Conservation (phyloP, 2,888 invertebrate genomes). For the Himalopsyche kuldschensis region DNA sequence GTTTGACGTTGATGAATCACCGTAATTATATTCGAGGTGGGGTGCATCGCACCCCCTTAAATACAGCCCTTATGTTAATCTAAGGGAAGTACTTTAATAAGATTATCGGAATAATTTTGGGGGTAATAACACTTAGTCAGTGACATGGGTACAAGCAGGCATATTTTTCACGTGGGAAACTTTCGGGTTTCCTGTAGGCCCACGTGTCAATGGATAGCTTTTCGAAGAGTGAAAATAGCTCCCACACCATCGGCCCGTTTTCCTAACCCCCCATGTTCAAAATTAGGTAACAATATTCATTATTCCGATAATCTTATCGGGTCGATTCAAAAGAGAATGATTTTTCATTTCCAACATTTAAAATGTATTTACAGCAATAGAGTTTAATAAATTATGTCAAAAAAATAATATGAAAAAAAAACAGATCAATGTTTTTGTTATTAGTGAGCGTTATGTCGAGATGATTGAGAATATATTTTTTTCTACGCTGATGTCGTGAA, state of each 20-base stretch:
- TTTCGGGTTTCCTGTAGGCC: neutral
- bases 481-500: too few relatives aligned
- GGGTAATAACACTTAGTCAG: constrained; percentile 11
- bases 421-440: too few relatives aligned
- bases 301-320: too few relatives aligned
- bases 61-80: constrained; percentile 25
- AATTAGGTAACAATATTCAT: too few relatives aligned
- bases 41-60: constrained; percentile 5
- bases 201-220: neutral
- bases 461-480: too few relatives aligned
- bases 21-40: constrained; percentile 25
- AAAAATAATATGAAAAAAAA: too few relatives aligned
- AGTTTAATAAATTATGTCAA: too few relatives aligned
- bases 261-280: too few relatives aligned
- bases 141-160: neutral
- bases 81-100: constrained; percentile 8
- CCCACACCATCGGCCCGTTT: neutral
- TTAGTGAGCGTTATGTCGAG: too few relatives aligned
- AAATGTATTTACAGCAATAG: too few relatives aligned
- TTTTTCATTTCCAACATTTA: too few relatives aligned
- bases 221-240: neutral
- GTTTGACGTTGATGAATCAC: constrained; percentile 31
- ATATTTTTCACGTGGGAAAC: neutral
- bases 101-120: constrained; percentile 7
- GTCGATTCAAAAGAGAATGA: too few relatives aligned